These are phyloP conservation scores for Parnassius glacialis DNA, from an alignment of 2,888 invertebrate genomes.

Conservation along the genomic window DNA sequence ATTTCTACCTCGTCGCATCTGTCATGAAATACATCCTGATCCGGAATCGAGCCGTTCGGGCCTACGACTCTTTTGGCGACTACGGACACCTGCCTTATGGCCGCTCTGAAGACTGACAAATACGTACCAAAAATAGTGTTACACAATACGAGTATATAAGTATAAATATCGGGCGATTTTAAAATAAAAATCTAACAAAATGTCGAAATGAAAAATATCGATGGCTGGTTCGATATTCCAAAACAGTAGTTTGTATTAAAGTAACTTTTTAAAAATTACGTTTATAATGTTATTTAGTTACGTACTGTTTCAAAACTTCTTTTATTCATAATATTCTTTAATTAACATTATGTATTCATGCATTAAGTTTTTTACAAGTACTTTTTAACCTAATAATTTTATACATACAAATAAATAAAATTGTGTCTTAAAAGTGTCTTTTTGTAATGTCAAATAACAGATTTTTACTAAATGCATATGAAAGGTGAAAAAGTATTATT, in stretches of 20 bases:
- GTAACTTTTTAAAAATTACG: slow-evolving; percentile 20
- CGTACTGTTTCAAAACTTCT: background rate
- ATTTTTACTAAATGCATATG: too few species aligned
- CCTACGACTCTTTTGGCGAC: slow-evolving; percentile 86
- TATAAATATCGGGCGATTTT: slow-evolving; percentile 32
- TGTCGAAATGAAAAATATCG: slow-evolving; percentile 39
- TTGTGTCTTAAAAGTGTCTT: too few species aligned
- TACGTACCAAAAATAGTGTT: slow-evolving; percentile 27
- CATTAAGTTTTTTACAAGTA: too few species aligned
- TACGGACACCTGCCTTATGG: slow-evolving; percentile 89
- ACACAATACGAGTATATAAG: slow-evolving; percentile 15
- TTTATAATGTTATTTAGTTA: background rate
- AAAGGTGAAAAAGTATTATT: too few species aligned
- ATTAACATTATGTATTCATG: too few species aligned
- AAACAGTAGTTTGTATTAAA: slow-evolving; percentile 27
- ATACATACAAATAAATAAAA: too few species aligned
- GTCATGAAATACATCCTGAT: slow-evolving; percentile 83
- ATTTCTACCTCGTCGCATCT: slow-evolving; percentile 49
- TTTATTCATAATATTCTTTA: background rate
- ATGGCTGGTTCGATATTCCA: slow-evolving; percentile 64
- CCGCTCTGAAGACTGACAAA: slow-evolving; percentile 75
- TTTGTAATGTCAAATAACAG: too few species aligned
- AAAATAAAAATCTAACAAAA: slow-evolving; percentile 1
- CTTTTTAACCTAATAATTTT: too few species aligned
- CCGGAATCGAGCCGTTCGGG: slow-evolving; percentile 50